These are phyloP conservation scores for Myxocyprinus asiaticus DNA, from an alignment of 2,113 vertebrate genomes.

Conservation along the genomic window DNA sequence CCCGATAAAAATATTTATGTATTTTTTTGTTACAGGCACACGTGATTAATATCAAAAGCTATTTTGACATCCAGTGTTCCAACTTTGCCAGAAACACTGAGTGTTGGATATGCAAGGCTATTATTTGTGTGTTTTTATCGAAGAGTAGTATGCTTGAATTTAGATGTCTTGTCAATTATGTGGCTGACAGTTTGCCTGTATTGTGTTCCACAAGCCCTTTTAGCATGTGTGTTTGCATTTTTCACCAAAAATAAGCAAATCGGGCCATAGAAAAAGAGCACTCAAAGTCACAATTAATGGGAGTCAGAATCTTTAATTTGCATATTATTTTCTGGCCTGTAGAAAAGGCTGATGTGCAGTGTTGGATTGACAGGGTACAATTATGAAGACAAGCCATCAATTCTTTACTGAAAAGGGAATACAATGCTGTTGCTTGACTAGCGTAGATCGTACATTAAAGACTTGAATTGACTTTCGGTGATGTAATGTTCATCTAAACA, in stretches of 20 bases:
- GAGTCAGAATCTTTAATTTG: constrained; percentile 36
- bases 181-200: background rate
- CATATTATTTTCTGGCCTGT: constrained; percentile 44
- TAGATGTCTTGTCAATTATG: constrained; percentile 1
- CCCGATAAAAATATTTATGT: too few species aligned
- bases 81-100: too few species aligned
- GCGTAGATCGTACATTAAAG: constrained; percentile 2
- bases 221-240: constrained; percentile 12
- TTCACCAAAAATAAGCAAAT: constrained; percentile 3
- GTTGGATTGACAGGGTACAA: constrained; percentile 54
- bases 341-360: constrained; percentile 42
- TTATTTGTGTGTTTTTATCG: constrained; percentile 18
- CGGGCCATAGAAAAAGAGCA: constrained; percentile 5
- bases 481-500: background rate
- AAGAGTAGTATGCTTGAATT: constrained; percentile 3
- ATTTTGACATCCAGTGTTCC: too few species aligned
- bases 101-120: background rate
- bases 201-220: background rate
- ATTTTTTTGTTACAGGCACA: too few species aligned
- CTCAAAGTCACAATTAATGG: constrained; percentile 25
- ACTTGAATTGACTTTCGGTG: background rate
- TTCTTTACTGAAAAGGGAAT: constrained; percentile 45
- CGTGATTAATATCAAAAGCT: too few species aligned
- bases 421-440: constrained; percentile 27
- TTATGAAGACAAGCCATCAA: constrained; percentile 51